Base-by-base conservation (phyloP, 2,113 vertebrate species). In the Fregata magnificens region DNA sequence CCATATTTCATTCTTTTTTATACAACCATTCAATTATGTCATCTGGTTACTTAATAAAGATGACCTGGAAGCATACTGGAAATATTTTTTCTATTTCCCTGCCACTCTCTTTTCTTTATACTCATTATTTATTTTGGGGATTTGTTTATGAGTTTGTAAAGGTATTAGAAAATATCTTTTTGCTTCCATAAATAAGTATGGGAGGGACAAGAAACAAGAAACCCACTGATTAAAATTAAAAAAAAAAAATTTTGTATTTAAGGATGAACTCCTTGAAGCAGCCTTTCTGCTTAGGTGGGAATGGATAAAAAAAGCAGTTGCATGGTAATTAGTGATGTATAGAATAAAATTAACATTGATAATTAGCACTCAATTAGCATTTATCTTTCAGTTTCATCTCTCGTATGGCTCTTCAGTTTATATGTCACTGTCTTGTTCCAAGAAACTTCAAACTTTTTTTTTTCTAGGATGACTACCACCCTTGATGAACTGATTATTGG, bases 401-500 rank as follows among this genome's bases (percentile, higher is more conserved):
- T 91, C 22, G 24, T 66, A 38, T 45, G 32, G 32, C 19, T 90
- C 38, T 84, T 82, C 26, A 76, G 59, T 85, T 95, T 79, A 55
- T 89, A 36, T 91, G 61, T 79, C 78, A 79, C 13, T 71, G 42
- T 11, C 38, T 79, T 91, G 61, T 89, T 94, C 36, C 69, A 85
- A 56, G 47, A 93, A 96, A 44, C 11, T 70, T 76, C 24, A 62
- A 26, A 34, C 2, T 28, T 71, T 88, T 90, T 88, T 90, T 72
- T 81, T 71, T 12, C 11, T 82, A 61, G 56, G 21, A 65, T 76
- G 52, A 72, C 80, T 82, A 44, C 66, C 89, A 53, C 16, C 28
- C 28, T 89, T 88, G 76, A 90, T 74, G 56, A 87, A 49, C 56
- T 91, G 52, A 84, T 97, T 91, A 89, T 85, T 93, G 49, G 13